Conservation (phyloP, 2,888 invertebrate genomes). For the Xanthia togata region DNA sequence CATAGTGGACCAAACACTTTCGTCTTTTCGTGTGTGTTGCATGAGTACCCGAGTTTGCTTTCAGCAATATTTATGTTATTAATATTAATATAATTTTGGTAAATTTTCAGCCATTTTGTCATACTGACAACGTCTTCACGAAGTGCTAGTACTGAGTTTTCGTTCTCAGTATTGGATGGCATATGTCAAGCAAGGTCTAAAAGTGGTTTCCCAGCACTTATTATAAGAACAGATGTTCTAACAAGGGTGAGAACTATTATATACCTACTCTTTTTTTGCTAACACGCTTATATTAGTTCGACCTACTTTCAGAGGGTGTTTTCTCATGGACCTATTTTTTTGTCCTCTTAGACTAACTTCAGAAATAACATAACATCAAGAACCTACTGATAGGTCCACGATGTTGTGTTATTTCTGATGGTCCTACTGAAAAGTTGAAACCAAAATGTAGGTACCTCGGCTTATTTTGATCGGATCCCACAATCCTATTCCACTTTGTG, state of each 20-base stretch:
- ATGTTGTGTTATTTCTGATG: background rate
- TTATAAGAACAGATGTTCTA: slow-evolving; percentile 57
- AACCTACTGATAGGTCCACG: too few relatives aligned
- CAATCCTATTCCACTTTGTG: too few relatives aligned
- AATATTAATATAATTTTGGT: background rate
- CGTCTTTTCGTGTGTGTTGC: background rate
- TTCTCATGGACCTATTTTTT: too few relatives aligned
- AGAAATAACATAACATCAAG: too few relatives aligned
- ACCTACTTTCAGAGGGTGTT: background rate
- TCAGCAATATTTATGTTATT: background rate
- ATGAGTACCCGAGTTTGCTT: background rate
- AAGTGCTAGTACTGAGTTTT: slow-evolving; percentile 63
- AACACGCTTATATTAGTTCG: background rate
- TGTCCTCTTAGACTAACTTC: too few relatives aligned
- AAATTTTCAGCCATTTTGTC: slow-evolving; percentile 71
- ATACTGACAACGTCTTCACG: slow-evolving; percentile 63
- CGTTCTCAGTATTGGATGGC: slow-evolving; percentile 65
- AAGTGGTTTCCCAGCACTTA: slow-evolving; percentile 69
- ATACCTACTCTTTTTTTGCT: background rate
- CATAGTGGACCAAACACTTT: background rate
- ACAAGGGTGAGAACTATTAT: slow-evolving; percentile 55
- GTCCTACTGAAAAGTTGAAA: too few relatives aligned
- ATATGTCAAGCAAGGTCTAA: slow-evolving; percentile 68
- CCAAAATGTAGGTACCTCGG: too few relatives aligned
- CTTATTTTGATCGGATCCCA: too few relatives aligned